Base-by-base conservation (phyloP, 2,797 vertebrate genomes). In the Thaleichthys pacificus region DNA sequence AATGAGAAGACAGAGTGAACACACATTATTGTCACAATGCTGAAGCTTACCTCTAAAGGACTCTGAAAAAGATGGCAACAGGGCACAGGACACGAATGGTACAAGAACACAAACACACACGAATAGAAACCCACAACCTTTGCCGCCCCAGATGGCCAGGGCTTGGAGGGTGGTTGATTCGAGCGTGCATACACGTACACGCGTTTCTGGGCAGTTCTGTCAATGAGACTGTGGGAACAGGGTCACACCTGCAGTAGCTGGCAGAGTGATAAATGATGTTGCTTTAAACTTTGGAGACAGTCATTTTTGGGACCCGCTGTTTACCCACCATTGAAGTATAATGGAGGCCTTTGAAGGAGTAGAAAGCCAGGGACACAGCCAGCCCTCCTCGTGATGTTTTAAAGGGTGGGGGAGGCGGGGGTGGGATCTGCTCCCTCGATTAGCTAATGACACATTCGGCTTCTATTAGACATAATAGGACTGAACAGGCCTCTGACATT, bases 221-320 rank as follows among this genome's bases (percentile, higher is more conserved):
- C 4, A 78, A 82, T 86, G 84, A 89, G 75, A 87, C 87, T 84
- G 82, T 68, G 90, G 87, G 90, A 93, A 93, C 72, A 81, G 81
- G 93, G 91, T 93, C 94, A 93, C 90, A 93, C 92, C 94, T 96
- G 91, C 90, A 92, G 86, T 61, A 84, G 78, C 86, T 90, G 89
- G 85, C 85, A 82, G 84, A 73, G 71, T 93, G 94, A 96, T 93
- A 94, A 95, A 95, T 83, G 88, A 93, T 91, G 89, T 95, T 95
- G 93, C 90, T 93, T 94, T 95, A 94, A 94, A 92, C 88, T 90
- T 85, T 82, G 82, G 88, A 92, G 87, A 89, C 82, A 85, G 78
- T 86, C 91, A 88, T 87, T 92, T 92, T 93, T 84, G 87, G 78
- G 89, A 91, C 91, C 92, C 86, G 84, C 89, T 92, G 89, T 92